phyloP scores from a whole-genome alignment of 2,113 vertebrate genomes.

The Nesogale talazaci region DNA sequence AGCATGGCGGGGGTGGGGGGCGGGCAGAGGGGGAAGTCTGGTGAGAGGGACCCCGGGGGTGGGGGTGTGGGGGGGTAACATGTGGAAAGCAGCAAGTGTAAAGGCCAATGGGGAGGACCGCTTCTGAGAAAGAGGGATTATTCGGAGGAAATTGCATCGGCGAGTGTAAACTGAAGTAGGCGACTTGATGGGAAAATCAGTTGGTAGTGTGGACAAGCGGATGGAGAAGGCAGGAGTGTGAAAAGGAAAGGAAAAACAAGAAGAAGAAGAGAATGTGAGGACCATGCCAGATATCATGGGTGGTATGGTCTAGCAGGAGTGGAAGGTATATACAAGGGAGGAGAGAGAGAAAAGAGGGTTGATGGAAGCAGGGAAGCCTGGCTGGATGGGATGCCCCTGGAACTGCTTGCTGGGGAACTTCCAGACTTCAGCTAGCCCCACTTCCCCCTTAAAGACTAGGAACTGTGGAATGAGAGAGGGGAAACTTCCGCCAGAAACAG shows the following conservation, averaged over 20 bases:
- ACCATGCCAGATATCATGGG: slow-evolving; percentile 64
- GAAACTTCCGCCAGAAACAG: background rate
- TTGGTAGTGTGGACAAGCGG: slow-evolving; percentile 59
- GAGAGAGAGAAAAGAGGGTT: background rate
- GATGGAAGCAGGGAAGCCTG: background rate
- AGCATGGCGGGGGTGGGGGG: slow-evolving; percentile 9
- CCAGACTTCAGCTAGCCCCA: too few relatives aligned
- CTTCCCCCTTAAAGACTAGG: background rate
- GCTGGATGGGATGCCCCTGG: background rate
- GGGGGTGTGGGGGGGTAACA: background rate
- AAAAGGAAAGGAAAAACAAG: background rate
- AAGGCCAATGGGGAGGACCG: slow-evolving; percentile 17
- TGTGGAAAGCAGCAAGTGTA: slow-evolving; percentile 55
- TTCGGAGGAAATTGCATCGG: slow-evolving; percentile 75
- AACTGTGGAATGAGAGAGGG: background rate
- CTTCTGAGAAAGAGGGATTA: slow-evolving; percentile 71
- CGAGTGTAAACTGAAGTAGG: slow-evolving; percentile 62
- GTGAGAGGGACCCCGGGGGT: slow-evolving; percentile 4
- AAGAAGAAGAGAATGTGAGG: slow-evolving; percentile 47
- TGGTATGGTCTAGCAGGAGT: slow-evolving; percentile 17
- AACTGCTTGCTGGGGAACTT: background rate
- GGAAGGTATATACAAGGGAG: background rate
- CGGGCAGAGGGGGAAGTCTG: background rate
- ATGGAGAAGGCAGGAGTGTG: slow-evolving; percentile 18
- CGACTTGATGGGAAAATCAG: slow-evolving; percentile 72